Percentiles rank a stretch among this genome's conserved stretches.
Evolutionary conservation across 2,888 invertebrate species (phyloP).

Genomic region (Drosophila maculinotata): DNA sequence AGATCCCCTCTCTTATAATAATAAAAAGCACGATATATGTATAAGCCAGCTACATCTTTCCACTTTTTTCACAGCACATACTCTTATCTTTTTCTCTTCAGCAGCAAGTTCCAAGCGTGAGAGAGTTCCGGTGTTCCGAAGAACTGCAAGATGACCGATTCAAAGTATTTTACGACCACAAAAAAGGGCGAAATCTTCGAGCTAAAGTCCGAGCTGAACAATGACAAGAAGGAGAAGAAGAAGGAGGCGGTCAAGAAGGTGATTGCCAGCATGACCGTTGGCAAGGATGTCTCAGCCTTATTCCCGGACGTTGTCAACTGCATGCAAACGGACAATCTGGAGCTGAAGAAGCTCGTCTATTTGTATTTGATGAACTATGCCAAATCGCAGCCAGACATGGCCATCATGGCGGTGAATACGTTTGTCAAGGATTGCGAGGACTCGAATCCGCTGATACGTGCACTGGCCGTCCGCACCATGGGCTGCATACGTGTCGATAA

Average conservation of each 20-base stretch:
- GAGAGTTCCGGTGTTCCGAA: conserved; percentile 30
- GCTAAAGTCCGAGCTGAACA: conserved; percentile 98
- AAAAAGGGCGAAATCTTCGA: conserved; percentile 99
- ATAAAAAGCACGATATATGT: too few relatives aligned
- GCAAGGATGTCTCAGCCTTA: conserved; percentile 99
- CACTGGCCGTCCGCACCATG: conserved; percentile 99
- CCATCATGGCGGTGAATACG: conserved; percentile 99
- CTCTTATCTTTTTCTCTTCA: not conserved
- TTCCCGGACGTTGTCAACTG: conserved; percentile 99
- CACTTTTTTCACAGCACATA: too few relatives aligned
- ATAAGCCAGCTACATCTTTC: too few relatives aligned
- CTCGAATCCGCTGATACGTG: conserved; percentile 99
- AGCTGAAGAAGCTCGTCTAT: conserved; percentile 99
- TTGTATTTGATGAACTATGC: conserved; percentile 99
- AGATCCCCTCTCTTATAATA: too few relatives aligned
- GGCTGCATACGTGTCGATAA: conserved; percentile 99
- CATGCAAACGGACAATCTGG: conserved; percentile 99
- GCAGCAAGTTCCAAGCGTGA: conserved; percentile 41
- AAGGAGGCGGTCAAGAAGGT: conserved; percentile 99
- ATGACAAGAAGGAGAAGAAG: conserved; percentile 99
- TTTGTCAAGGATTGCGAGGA: conserved; percentile 99
- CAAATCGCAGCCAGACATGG: conserved; percentile 99
- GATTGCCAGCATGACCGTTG: conserved; percentile 99
- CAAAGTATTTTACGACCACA: conserved; percentile 99
- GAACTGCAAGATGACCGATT: conserved; percentile 94